phyloP scores from a whole-genome alignment of 2,888 invertebrate genomes.

The Aleiodes alternator region DNA sequence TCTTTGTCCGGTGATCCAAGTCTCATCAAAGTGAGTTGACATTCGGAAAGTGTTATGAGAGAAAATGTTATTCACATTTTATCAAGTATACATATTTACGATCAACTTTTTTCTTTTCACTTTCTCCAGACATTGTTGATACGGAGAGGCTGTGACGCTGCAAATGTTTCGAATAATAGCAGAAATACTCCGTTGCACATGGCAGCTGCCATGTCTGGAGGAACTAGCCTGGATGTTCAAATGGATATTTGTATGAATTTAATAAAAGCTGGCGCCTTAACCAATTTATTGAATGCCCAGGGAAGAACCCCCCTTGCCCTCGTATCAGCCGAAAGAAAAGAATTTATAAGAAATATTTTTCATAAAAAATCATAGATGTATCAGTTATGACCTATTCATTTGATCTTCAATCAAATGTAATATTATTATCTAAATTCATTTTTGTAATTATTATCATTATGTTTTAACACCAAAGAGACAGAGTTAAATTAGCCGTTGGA shows the following conservation, averaged over 20 bases:
- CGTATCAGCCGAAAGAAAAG: slow-evolving; percentile 59
- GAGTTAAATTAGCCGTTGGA: slow-evolving; percentile 2
- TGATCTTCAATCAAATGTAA: too few species aligned
- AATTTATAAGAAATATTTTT: slow-evolving; percentile 59
- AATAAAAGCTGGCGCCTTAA: slow-evolving; percentile 61
- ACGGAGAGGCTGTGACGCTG: slow-evolving; percentile 52
- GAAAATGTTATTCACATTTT: not conserved
- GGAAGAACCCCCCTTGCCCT: slow-evolving; percentile 63
- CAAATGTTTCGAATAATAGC: slow-evolving; percentile 62
- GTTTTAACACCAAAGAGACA: slow-evolving; percentile 45
- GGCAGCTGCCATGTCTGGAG: slow-evolving; percentile 57
- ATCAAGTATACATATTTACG: slow-evolving; percentile 18
- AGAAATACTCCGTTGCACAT: slow-evolving; percentile 66
- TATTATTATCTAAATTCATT: not conserved
- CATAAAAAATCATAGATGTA: slow-evolving; percentile 53
- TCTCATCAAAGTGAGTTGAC: slow-evolving; percentile 64
- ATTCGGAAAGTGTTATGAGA: not conserved
- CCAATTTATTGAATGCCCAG: slow-evolving; percentile 60
- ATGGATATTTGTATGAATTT: slow-evolving; percentile 61
- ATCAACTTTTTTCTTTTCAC: not conserved
- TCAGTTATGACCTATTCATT: too few species aligned
- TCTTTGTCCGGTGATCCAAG: slow-evolving; percentile 61
- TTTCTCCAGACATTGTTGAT: slow-evolving; percentile 58
- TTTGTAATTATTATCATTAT: slow-evolving; percentile 15
- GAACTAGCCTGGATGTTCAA: slow-evolving; percentile 59